A percentile compares a stretch with the other conserved stretches of the same genome.
Evolutionary conservation across 2,888 invertebrate genomes (phyloP).

Genomic region (Cyclophora albipunctata): DNA sequence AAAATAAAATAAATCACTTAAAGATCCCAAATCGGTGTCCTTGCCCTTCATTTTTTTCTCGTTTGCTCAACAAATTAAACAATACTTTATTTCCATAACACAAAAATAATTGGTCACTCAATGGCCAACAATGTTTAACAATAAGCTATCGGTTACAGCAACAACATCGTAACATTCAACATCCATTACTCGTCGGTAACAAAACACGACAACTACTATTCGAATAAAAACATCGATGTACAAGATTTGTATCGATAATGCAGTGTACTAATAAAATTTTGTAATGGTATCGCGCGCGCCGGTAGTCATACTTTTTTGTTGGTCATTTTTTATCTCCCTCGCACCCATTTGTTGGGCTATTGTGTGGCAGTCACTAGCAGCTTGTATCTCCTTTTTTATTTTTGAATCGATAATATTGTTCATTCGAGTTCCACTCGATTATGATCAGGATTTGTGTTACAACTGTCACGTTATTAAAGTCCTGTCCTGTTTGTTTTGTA

Average conservation of each 20-base stretch:
- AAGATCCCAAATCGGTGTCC: no score
- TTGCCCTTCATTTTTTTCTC: no score
- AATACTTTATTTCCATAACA: constrained; percentile 12
- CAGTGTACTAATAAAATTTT: constrained; percentile 11
- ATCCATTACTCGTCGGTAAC: constrained; percentile 26
- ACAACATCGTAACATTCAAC: constrained; percentile 13
- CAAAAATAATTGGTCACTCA: constrained; percentile 27
- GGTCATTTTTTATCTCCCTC: constrained; percentile 24
- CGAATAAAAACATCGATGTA: constrained; percentile 35
- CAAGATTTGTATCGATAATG: constrained; percentile 21
- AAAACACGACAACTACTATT: constrained; percentile 14
- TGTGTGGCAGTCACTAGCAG: constrained; percentile 36
- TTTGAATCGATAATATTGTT: constrained; percentile 56
- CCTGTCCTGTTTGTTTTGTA: constrained; percentile 15
- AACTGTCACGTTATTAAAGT: constrained; percentile 36
- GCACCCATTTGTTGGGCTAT: constrained; percentile 42
- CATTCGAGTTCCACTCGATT: constrained; percentile 44
- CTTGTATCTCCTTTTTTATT: constrained; percentile 36
- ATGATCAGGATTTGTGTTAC: constrained; percentile 41
- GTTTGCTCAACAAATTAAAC: no score
- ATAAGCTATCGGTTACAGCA: constrained; percentile 33
- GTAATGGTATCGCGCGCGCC: constrained; percentile 28
- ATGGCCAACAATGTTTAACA: constrained; percentile 27
- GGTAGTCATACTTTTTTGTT: constrained; percentile 26
- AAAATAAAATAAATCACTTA: no score